Evolutionary conservation across 2,888 invertebrate genomes (phyloP).

Genomic region (Salpingus planirostris): DNA sequence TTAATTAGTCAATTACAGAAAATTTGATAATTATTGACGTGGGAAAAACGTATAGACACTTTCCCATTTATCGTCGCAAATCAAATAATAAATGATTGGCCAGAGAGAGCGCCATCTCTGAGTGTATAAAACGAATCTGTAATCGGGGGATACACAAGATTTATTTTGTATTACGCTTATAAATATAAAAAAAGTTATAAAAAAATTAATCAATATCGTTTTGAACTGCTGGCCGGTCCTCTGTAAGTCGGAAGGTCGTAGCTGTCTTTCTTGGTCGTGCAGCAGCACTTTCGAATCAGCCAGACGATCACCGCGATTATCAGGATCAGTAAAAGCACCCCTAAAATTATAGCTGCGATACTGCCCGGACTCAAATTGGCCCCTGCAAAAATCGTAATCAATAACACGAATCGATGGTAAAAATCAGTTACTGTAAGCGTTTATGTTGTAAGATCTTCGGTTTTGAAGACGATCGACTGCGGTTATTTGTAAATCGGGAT

Average conservation of each 20-base stretch:
- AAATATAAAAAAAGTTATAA: slow-evolving; percentile 4
- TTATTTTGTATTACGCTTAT: too few species aligned
- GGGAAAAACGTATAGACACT: too few species aligned
- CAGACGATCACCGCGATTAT: slow-evolving; percentile 50
- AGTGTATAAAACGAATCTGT: too few species aligned
- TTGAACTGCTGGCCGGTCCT: slow-evolving; percentile 16
- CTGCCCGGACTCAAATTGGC: slow-evolving; percentile 34
- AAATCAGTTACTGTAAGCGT: slow-evolving; percentile 41
- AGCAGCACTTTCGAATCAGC: slow-evolving; percentile 55
- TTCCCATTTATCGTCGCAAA: too few species aligned
- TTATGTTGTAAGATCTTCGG: slow-evolving; percentile 51
- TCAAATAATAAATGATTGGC: too few species aligned
- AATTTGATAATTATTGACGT: too few species aligned
- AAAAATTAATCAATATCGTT: slow-evolving; percentile 2
- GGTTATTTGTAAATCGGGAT: slow-evolving; percentile 55
- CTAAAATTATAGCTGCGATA: slow-evolving; percentile 64
- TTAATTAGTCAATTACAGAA: too few species aligned
- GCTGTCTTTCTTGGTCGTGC: slow-evolving; percentile 41
- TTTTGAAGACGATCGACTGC: slow-evolving; percentile 64
- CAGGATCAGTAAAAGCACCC: slow-evolving; percentile 53
- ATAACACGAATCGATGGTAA: background rate
- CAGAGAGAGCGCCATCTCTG: too few species aligned
- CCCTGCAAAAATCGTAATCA: slow-evolving; percentile 30
- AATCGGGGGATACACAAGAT: too few species aligned
- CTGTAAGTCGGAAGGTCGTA: slow-evolving; percentile 52